These are phyloP conservation scores for Eumacrocentrus americanus DNA, from an alignment of 2,888 invertebrate species.

Conservation along the genomic window DNA sequence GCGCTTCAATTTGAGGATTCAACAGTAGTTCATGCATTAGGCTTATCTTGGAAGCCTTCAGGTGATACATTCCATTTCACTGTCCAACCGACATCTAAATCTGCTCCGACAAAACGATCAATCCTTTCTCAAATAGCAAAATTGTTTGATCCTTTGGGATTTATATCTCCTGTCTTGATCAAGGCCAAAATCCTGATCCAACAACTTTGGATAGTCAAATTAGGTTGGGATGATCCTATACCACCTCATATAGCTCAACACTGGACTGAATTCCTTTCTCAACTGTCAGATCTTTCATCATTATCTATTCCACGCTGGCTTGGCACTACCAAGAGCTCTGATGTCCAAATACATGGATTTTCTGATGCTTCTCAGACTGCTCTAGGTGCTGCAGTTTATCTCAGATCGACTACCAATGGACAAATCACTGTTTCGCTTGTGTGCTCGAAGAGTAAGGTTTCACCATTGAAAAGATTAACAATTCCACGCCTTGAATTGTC, in stretches of 20 bases:
- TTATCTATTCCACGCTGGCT: conserved; percentile 9
- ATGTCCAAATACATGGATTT: conserved; percentile 27
- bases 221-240: conserved; percentile 16
- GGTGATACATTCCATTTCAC: conserved; percentile 9
- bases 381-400: conserved; percentile 17
- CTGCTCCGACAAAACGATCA: conserved; percentile 15
- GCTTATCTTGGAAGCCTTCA: conserved; percentile 21
- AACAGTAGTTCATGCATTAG: conserved; percentile 7
- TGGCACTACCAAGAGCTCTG: neutral
- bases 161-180: conserved; percentile 24
- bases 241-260: neutral
- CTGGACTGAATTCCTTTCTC: conserved; percentile 6
- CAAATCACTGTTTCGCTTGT: neutral
- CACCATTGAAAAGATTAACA: conserved; percentile 27
- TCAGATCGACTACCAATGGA: neutral
- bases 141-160: conserved; percentile 33
- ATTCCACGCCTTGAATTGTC: conserved; percentile 31
- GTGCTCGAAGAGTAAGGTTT: conserved; percentile 31
- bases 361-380: conserved; percentile 27
- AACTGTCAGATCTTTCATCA: neutral
- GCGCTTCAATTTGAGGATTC: neutral
- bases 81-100: no score
- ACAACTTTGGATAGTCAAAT: conserved; percentile 22
- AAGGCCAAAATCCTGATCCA: conserved; percentile 30
- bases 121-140: conserved; percentile 27